Evolutionary conservation across 2,113 vertebrate species (phyloP).

Genomic region (Progne subis): DNA sequence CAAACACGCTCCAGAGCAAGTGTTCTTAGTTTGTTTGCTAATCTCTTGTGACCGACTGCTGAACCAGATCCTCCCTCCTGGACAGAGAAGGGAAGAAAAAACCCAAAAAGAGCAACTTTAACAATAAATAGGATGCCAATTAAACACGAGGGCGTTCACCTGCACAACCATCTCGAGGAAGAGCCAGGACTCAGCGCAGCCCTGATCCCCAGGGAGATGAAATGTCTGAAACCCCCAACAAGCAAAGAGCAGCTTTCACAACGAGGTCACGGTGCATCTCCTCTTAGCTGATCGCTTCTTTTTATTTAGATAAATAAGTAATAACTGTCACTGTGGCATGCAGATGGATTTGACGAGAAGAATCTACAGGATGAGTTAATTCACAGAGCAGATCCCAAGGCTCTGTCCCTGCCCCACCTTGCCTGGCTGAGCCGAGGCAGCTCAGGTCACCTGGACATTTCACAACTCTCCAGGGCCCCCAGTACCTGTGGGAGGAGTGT

Average conservation of each 20-base stretch:
- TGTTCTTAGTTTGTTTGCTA: conserved; percentile 33
- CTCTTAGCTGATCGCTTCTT: background rate
- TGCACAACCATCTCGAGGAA: background rate
- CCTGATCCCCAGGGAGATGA: background rate
- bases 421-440: background rate
- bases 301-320: background rate
- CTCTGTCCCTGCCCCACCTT: background rate
- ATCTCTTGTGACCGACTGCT: background rate
- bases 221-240: background rate
- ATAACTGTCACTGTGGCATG: background rate
- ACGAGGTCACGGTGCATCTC: accelerated
- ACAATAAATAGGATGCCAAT: conserved; percentile 8
- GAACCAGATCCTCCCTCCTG: background rate
- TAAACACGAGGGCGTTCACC: background rate
- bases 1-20: background rate
- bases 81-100: background rate
- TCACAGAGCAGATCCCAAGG: background rate
- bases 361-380: background rate
- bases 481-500: background rate
- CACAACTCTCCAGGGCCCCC: background rate
- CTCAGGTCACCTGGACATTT: background rate
- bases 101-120: background rate
- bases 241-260: background rate
- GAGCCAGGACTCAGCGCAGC: background rate
- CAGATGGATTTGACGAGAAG: background rate